Evolutionary conservation across 2,888 invertebrate species (phyloP).

Genomic region (Aleiodes testaceus): DNA sequence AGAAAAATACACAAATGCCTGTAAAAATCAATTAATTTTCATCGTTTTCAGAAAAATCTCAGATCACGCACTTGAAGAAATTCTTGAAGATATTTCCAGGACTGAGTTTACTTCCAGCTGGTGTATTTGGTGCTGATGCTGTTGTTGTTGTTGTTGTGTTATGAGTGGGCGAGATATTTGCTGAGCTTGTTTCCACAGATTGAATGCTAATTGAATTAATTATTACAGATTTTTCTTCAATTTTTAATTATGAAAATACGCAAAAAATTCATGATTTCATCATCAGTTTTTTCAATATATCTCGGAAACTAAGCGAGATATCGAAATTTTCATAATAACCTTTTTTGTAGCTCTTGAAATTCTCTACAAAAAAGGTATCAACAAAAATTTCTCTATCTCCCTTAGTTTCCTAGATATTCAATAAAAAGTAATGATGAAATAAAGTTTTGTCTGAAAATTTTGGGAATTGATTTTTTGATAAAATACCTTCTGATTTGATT

Average conservation of each 20-base stretch:
- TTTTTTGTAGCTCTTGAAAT: no score
- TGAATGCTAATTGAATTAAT: constrained; percentile 64
- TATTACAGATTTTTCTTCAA: constrained; percentile 38
- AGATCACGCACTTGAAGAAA: constrained; percentile 92
- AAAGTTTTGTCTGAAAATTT: no score
- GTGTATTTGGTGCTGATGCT: constrained; percentile 78
- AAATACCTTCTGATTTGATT: constrained; percentile 71
- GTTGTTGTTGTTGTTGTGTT: constrained; percentile 72
- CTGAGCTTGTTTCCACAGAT: constrained; percentile 65
- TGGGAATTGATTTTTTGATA: constrained; percentile 35
- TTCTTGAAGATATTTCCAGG: constrained; percentile 95
- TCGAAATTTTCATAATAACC: no score
- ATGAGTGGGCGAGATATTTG: constrained; percentile 66
- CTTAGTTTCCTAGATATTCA: no score
- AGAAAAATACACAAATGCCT: constrained; percentile 59
- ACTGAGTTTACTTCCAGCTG: constrained; percentile 82
- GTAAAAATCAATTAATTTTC: constrained; percentile 29
- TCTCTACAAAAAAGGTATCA: no score
- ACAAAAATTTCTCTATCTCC: no score
- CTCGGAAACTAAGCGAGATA: no score
- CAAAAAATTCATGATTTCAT: neutral
- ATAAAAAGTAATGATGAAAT: neutral
- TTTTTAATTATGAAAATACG: neutral
- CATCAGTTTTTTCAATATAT: no score
- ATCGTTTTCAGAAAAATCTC: constrained; percentile 58